Conservation (phyloP, 2,113 vertebrate species). For the Pollachius pollachius region DNA sequence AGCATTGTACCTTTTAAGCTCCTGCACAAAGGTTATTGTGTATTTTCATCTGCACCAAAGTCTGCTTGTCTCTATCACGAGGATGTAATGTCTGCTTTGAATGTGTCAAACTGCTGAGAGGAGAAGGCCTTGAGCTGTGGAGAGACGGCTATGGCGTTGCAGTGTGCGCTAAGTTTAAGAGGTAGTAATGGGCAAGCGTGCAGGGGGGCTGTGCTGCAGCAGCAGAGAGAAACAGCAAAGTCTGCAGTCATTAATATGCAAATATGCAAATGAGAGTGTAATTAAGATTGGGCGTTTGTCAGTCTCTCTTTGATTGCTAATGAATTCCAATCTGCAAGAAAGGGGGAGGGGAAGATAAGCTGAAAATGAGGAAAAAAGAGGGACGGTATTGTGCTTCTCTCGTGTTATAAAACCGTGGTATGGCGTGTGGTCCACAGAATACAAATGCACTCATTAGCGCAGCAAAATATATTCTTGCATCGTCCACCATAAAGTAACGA, state of each 20-base stretch:
- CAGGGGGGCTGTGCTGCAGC: slow-evolving; percentile 23
- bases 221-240: slow-evolving; percentile 65
- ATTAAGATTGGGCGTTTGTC: slow-evolving; percentile 81
- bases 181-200: slow-evolving; percentile 27
- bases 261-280: slow-evolving; percentile 81
- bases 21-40: background rate
- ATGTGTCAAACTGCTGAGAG: slow-evolving; percentile 26
- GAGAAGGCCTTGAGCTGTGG: slow-evolving; percentile 19
- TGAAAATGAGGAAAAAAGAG: slow-evolving; percentile 45
- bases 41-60: background rate
- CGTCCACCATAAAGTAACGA: background rate
- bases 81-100: slow-evolving; percentile 23
- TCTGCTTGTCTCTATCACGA: slow-evolving; percentile 2
- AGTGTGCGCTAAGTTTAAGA: slow-evolving; percentile 32
- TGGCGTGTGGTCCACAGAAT: slow-evolving; percentile 1
- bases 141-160: slow-evolving; percentile 17
- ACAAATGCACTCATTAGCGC: slow-evolving; percentile 2
- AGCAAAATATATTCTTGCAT: background rate
- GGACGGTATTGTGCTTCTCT: slow-evolving; percentile 40
- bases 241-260: slow-evolving; percentile 84
- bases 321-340: slow-evolving; percentile 79
- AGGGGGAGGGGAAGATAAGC: slow-evolving; percentile 67
- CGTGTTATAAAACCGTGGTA: slow-evolving; percentile 11
- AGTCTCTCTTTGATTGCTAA: slow-evolving; percentile 82
- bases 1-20: too few relatives aligned